Base-by-base conservation (phyloP, 2,797 vertebrate species). In the Danio tinwini region DNA sequence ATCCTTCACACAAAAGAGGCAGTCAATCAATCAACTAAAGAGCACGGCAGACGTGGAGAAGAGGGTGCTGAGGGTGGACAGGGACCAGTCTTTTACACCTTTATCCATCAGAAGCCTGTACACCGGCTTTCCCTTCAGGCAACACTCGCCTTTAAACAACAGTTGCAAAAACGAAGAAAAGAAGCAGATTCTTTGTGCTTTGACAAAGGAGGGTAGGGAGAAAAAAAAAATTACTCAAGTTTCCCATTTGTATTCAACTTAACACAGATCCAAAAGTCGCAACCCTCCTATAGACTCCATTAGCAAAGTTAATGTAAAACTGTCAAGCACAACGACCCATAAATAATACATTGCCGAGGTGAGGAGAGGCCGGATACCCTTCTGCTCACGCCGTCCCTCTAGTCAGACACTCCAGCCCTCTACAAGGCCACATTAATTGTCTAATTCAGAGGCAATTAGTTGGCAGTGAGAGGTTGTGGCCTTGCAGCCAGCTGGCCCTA, bases 401-500 rank as follows among this genome's bases (percentile, higher is more conserved):
- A 91, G 90, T 90, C 84, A 78, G 76, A 71, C 40, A 74, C 78
- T 40, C 70, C 19, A 64, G 70, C 80, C 83, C 52, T 75, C 76
- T 69, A 74, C 84, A 83, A 75, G 79, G 89, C 88, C 91, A 90
- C 90, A 91, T 91, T 92, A 93, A 93, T 91, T 89, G 90, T 90
- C 88, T 92, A 93, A 92, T 94, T 93, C 89, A 90, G 88, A 92
- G 87, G 91, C 92, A 93, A 93, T 93, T 92, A 93, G 90, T 86
- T 89, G 89, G 89, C 84, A 88, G 87, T 87, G 89, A 91, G 88
- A 91, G 88, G 87, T 89, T 87, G 87, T 87, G 90, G 90, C 90
- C 91, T 90, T 86, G 89, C 21, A 87, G 90, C 90, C 89, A 84
- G 71, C 86, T 86, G 87, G 89, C 88, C 86, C 71, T 49, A 73